phyloP scores from a whole-genome alignment of 2,113 vertebrate genomes.

The Rattus norvegicus region DNA sequence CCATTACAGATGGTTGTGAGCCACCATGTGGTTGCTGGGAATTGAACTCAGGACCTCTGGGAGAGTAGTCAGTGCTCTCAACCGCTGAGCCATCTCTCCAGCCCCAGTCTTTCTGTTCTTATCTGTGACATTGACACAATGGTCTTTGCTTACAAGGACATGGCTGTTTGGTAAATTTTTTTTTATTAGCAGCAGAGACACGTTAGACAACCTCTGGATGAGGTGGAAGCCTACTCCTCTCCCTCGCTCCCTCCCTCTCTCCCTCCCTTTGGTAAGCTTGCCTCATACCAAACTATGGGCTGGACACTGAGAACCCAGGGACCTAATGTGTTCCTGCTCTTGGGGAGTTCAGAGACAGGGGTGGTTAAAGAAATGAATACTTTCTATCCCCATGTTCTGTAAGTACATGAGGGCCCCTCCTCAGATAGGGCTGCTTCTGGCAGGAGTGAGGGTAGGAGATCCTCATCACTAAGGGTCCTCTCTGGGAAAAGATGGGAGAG shows the following conservation, averaged over 20 bases:
- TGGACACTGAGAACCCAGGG: background rate
- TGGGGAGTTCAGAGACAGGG: background rate
- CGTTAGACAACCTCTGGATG: background rate
- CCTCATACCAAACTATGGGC: background rate
- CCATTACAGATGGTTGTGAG: no score
- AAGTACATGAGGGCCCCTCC: background rate
- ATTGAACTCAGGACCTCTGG: no score
- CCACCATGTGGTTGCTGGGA: no score
- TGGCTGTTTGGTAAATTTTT: background rate
- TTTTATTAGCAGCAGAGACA: background rate
- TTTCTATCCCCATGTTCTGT: background rate
- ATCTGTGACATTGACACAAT: background rate
- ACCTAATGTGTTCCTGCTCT: background rate
- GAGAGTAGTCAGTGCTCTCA: no score
- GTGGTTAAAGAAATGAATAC: background rate
- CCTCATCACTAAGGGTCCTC: background rate
- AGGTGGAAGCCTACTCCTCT: background rate
- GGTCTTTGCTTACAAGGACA: background rate
- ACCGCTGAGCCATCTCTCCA: no score
- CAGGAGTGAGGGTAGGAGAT: rapidly evolving
- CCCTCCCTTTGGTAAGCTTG: background rate
- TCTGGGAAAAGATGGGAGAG: background rate
- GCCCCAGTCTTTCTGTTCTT: background rate
- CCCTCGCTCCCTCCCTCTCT: no score
- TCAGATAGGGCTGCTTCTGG: background rate